Conservation (phyloP, 2,113 vertebrate genomes). For the Elaphurus davidianus region DNA sequence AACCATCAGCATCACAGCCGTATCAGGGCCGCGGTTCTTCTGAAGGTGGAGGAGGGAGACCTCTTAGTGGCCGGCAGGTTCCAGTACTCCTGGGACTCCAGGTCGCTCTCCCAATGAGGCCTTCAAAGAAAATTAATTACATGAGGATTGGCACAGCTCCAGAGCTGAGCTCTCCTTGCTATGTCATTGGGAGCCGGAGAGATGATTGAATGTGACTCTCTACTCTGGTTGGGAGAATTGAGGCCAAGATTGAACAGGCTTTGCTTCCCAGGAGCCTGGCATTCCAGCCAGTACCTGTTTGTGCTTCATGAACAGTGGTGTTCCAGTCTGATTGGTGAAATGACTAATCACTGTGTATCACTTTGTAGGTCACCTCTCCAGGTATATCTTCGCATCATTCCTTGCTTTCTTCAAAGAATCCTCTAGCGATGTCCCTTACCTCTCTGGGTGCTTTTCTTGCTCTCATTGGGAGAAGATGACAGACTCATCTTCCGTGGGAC, state of each 20-base stretch:
- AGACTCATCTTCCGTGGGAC: not conserved
- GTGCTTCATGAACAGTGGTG: not conserved
- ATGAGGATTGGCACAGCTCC: not conserved
- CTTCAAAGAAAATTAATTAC: not conserved
- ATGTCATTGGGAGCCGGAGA: not conserved
- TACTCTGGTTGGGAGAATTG: not conserved
- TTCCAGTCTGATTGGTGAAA: not conserved
- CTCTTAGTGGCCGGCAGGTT: not conserved
- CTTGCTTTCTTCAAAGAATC: not conserved
- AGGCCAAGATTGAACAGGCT: not conserved
- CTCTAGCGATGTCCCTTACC: fast-evolving
- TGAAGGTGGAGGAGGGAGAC: not conserved
- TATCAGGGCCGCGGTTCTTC: not conserved
- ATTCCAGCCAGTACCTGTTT: not conserved
- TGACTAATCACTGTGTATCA: not conserved
- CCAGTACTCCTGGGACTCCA: not conserved
- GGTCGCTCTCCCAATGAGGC: not conserved
- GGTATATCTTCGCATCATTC: not conserved
- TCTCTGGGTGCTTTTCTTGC: not conserved
- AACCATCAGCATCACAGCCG: fast-evolving
- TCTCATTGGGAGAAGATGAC: not conserved
- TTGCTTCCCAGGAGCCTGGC: not conserved
- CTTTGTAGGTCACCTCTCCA: not conserved
- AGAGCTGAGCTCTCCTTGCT: not conserved
- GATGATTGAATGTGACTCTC: not conserved